These are phyloP conservation scores for Dipodomys merriami DNA, from an alignment of 2,113 vertebrate species.

Conservation along the genomic window DNA sequence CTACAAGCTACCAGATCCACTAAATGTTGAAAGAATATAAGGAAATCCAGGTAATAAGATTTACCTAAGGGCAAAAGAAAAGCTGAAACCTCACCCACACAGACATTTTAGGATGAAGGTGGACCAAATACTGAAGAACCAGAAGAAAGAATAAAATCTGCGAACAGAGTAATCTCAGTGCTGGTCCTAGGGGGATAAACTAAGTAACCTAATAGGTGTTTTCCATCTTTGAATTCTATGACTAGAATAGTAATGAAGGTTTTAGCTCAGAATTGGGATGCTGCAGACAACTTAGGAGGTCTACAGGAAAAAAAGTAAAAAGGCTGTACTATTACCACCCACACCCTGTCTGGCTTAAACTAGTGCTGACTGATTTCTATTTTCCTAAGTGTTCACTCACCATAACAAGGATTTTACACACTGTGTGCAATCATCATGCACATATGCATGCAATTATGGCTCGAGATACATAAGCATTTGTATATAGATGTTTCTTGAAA, in stretches of 20 bases:
- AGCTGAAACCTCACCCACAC: conserved; percentile 38
- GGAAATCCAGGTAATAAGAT: conserved; percentile 45
- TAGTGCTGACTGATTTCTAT: conserved; percentile 60
- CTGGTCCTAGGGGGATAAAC: conserved; percentile 68
- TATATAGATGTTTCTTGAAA: conserved; percentile 62
- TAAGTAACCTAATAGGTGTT: conserved; percentile 81
- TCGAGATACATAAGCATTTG: conserved; percentile 49
- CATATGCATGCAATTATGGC: conserved; percentile 56
- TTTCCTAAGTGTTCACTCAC: conserved; percentile 70
- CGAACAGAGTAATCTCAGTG: conserved; percentile 68
- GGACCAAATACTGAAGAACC: conserved; percentile 49
- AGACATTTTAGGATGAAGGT: conserved; percentile 60
- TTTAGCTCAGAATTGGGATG: conserved; percentile 76
- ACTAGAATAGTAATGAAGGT: conserved; percentile 80
- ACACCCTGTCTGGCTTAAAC: conserved; percentile 63
- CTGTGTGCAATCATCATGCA: conserved; percentile 12
- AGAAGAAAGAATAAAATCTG: conserved; percentile 72
- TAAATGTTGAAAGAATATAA: conserved; percentile 61
- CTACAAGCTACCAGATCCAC: conserved; percentile 50
- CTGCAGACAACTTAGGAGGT: conserved; percentile 70
- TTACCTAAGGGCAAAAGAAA: conserved; percentile 52
- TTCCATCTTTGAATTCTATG: conserved; percentile 79
- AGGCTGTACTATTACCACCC: conserved; percentile 60
- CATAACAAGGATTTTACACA: conserved; percentile 50
- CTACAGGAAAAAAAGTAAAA: conserved; percentile 51